Percentiles rank a stretch among this genome's conserved stretches.
Conservation (phyloP, 1,140 invertebrate genomes). For the Lutraria rhynchaena region DNA sequence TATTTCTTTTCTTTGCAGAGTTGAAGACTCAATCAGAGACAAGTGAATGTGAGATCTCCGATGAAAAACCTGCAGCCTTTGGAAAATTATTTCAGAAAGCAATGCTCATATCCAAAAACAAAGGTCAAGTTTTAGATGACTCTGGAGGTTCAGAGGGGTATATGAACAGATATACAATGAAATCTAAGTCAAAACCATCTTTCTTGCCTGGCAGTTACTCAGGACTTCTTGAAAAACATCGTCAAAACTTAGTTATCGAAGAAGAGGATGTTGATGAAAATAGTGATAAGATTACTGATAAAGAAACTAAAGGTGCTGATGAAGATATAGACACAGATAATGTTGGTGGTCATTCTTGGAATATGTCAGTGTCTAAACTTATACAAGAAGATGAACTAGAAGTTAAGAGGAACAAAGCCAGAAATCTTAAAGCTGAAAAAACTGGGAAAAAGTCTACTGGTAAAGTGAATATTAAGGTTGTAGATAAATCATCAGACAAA, state of each 20-base stretch:
- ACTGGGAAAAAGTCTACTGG: neutral
- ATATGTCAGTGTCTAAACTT: slow-evolving; percentile 40
- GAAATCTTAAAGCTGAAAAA: neutral
- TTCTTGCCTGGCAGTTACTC: slow-evolving; percentile 32
- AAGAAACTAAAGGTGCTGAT: neutral
- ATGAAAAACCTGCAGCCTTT: slow-evolving; percentile 27
- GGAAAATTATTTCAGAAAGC: slow-evolving; percentile 58
- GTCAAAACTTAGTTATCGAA: slow-evolving; percentile 21
- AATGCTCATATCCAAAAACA: slow-evolving; percentile 41
- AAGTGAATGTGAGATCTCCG: too few relatives aligned
- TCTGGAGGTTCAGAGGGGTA: slow-evolving; percentile 36
- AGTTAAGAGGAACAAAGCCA: slow-evolving; percentile 8
- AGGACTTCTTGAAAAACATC: slow-evolving; percentile 13
- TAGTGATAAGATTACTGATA: slow-evolving; percentile 18
- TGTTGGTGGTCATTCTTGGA: slow-evolving; percentile 35
- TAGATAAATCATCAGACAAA: neutral
- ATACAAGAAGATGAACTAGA: slow-evolving; percentile 52
- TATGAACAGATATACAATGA: slow-evolving; percentile 55
- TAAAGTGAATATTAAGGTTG: too few relatives aligned
- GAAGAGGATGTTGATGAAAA: slow-evolving; percentile 30
- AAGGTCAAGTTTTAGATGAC: neutral
- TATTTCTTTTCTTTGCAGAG: too few relatives aligned
- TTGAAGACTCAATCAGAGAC: too few relatives aligned
- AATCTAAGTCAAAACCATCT: slow-evolving; percentile 50
- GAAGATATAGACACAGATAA: neutral